Evolutionary conservation across 2,797 vertebrate genomes (phyloP), one percentile per base, ranked within the genome.

Genomic region (Carapus acus): DNA sequence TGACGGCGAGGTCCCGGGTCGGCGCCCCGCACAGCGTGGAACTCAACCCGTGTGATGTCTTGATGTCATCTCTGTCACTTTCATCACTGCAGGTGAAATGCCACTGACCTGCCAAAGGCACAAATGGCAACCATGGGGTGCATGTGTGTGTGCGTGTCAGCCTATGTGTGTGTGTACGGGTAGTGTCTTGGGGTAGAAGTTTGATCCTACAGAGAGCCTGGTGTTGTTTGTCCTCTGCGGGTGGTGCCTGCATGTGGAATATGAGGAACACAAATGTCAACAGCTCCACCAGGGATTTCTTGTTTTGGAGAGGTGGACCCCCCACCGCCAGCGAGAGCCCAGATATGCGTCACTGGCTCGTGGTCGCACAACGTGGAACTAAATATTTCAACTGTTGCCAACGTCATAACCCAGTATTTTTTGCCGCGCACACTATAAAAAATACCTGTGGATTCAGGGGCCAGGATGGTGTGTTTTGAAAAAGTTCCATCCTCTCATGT

Each of bases 341-440:
- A 20, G 42, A 62, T 65, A 58, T 75, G 62, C 69, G 66, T 81
- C 76, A 74, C 41, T 8, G 21, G 19, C 17, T 67, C 36, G 72
- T 77, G 69, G 74, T 74, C 67, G 66, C 1, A 12, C 46, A 17
- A 49, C 18, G n/a, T 42, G 15, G 24, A 44, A 29, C 22, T 2
- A 12, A 40, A 50, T 22, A 23, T 45, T 27, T 8, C 15, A 17
- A 0, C 20, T 3, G 12, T 34, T 16, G 18, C 41, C 7, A 21
- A 21, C 20, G 1, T 37, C 20, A 39, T 2, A 23, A 13, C 39
- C 16, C 16, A 37, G 17, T 9, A 18, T 29, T 11, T 33, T 33
- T n/a, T n/a, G n/a, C n/a, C n/a, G n/a, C n/a, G n/a, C n/a, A n/a
- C n/a, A n/a, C n/a, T n/a, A n/a, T n/a, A n/a, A n/a, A n/a, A n/a